These are phyloP conservation scores for Meriones psammophilus DNA, from an alignment of 2,797 vertebrate species.

Conservation along the genomic window DNA sequence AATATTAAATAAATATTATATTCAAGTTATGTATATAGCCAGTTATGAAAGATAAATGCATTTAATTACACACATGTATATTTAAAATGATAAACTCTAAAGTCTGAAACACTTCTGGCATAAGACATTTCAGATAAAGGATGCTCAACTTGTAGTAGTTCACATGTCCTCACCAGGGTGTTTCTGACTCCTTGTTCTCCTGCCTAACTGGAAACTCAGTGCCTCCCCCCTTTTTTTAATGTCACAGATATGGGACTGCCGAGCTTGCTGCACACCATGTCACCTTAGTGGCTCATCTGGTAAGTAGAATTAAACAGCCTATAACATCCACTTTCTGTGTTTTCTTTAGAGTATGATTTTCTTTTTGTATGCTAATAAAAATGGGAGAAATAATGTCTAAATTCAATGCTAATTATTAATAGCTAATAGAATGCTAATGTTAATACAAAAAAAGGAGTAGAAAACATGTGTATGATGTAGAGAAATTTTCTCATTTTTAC, in stretches of 20 bases:
- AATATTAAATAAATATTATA: neutral
- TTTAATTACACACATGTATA: neutral
- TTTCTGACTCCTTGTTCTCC: constrained; percentile 12
- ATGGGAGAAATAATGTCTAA: neutral
- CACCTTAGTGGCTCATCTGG: constrained; percentile 92
- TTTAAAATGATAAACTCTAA: neutral
- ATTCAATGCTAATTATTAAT: neutral
- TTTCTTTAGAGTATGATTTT: neutral
- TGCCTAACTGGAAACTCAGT: neutral
- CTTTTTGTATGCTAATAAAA: neutral
- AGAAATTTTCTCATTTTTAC: constrained; percentile 3
- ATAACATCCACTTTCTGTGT: neutral
- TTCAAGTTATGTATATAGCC: neutral
- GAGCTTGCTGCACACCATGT: constrained; percentile 96
- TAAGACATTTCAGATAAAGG: neutral
- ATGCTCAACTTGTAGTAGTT: neutral
- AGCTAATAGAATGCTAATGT: neutral
- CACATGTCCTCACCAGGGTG: neutral
- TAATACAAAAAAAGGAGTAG: neutral
- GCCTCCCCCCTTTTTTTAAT: neutral
- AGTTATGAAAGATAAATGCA: neutral
- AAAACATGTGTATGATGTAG: neutral
- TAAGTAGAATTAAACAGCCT: constrained; percentile 86
- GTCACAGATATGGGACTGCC: constrained; percentile 94
- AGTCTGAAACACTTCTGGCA: neutral